Percentiles rank a stretch among this genome's conserved stretches.
These are phyloP conservation scores for Eupeodes latifasciatus DNA, from an alignment of 2,888 invertebrate species.

Conservation along the genomic window DNA sequence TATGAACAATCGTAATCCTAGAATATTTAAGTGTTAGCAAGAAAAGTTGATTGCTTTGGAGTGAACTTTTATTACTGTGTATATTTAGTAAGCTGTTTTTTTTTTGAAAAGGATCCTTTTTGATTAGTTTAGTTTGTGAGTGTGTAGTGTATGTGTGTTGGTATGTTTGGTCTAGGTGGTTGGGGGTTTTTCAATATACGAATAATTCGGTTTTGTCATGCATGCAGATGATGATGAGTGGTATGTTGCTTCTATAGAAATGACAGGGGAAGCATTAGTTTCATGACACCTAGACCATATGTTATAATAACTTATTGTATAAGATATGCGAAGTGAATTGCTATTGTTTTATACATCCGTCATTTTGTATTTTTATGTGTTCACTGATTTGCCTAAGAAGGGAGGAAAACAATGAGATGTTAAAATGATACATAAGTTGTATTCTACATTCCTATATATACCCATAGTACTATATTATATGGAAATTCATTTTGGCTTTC, in stretches of 20 bases:
- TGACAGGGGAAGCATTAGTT: slow-evolving; percentile 57
- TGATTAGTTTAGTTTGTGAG: not conserved
- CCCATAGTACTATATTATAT: not conserved
- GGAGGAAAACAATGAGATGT: slow-evolving; percentile 14
- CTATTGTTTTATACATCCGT: slow-evolving; percentile 28
- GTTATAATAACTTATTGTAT: slow-evolving; percentile 38
- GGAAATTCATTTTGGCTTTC: slow-evolving; percentile 14
- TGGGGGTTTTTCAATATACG: slow-evolving; percentile 10
- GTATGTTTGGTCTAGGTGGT: not conserved
- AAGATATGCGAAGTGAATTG: slow-evolving; percentile 35
- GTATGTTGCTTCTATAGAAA: slow-evolving; percentile 5
- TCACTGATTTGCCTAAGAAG: not conserved
- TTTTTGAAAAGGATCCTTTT: not conserved
- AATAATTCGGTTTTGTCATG: slow-evolving; percentile 31
- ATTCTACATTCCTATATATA: slow-evolving; percentile 1
- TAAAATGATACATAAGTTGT: not conserved
- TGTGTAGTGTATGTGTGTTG: not conserved
- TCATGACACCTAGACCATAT: slow-evolving; percentile 44
- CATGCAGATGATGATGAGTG: slow-evolving; percentile 31
- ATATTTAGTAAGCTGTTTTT: slow-evolving; percentile 17
- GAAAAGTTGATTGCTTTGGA: slow-evolving; percentile 52
- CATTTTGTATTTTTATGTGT: not conserved
- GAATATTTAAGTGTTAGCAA: slow-evolving; percentile 21
- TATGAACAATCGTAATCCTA: slow-evolving; percentile 32
- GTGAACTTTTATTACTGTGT: slow-evolving; percentile 55